These are phyloP conservation scores for Gnathochromis pfefferi DNA, from an alignment of 2,113 vertebrate species.

Conservation along the genomic window DNA sequence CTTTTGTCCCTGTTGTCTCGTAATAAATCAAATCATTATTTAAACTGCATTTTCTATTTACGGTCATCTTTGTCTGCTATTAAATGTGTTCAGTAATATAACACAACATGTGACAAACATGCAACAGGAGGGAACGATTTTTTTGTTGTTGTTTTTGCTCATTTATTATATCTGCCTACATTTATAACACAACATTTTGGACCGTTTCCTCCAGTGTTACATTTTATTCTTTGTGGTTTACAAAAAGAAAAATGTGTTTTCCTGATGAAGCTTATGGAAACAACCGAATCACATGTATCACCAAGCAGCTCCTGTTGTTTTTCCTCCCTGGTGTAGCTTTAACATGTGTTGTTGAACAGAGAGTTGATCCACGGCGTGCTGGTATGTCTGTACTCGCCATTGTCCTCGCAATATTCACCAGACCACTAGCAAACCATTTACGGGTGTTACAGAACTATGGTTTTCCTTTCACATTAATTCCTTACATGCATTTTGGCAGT, in stretches of 20 bases:
- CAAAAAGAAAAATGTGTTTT: background rate
- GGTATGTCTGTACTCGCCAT: background rate
- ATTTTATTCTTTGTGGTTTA: background rate
- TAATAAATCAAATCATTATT: background rate
- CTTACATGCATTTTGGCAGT: background rate
- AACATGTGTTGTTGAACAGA: background rate
- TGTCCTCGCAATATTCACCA: background rate
- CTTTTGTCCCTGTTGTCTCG: background rate
- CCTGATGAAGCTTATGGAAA: background rate
- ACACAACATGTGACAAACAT: background rate
- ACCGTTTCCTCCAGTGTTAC: fast-evolving
- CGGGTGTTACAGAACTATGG: background rate
- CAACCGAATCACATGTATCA: background rate
- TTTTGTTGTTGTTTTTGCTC: background rate
- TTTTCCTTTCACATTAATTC: fast-evolving
- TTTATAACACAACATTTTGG: background rate
- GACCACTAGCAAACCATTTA: background rate
- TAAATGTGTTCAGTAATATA: background rate
- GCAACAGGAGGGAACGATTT: background rate
- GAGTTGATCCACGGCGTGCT: background rate
- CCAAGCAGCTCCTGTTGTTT: background rate
- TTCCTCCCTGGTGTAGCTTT: background rate
- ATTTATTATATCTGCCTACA: background rate
- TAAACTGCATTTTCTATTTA: background rate
- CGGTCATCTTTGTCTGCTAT: background rate